These are phyloP conservation scores for Dicyrtoma fusca DNA, from an alignment of 2,888 invertebrate species.

Conservation along the genomic window DNA sequence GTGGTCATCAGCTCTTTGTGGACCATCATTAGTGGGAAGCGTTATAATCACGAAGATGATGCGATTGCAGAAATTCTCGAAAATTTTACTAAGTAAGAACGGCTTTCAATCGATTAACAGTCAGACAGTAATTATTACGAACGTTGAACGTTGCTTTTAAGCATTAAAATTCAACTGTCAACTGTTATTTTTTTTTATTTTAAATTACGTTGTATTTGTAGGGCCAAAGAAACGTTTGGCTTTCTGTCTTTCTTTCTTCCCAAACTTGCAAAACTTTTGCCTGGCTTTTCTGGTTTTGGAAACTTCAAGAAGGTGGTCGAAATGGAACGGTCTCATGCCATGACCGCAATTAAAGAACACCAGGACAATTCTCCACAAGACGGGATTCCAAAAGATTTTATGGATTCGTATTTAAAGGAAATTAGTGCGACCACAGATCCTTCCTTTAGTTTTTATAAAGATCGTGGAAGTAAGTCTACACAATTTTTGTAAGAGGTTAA, in stretches of 20 bases:
- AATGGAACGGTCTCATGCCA: not conserved
- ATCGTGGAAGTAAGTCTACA: slow-evolving; percentile 39
- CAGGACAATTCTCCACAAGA: slow-evolving; percentile 6
- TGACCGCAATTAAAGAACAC: slow-evolving; percentile 26
- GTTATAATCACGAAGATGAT: not conserved
- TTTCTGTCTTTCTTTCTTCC: too few species aligned
- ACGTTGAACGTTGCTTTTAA: too few species aligned
- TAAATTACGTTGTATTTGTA: too few species aligned
- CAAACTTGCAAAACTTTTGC: not conserved
- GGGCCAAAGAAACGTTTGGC: too few species aligned
- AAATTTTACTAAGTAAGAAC: too few species aligned
- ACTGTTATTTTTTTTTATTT: too few species aligned
- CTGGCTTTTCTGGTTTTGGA: slow-evolving; percentile 9
- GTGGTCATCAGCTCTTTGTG: not conserved
- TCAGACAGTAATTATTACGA: too few species aligned
- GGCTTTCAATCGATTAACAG: too few species aligned
- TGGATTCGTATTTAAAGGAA: slow-evolving; percentile 47
- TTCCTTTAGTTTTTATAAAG: slow-evolving; percentile 43
- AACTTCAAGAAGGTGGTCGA: not conserved
- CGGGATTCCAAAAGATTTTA: slow-evolving; percentile 42
- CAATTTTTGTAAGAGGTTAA: too few species aligned
- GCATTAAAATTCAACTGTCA: too few species aligned
- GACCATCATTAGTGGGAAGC: not conserved
- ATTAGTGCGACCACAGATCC: slow-evolving; percentile 45
- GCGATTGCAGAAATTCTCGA: not conserved